Base-by-base conservation (phyloP, 2,888 invertebrate species). In the Formica aserva region DNA sequence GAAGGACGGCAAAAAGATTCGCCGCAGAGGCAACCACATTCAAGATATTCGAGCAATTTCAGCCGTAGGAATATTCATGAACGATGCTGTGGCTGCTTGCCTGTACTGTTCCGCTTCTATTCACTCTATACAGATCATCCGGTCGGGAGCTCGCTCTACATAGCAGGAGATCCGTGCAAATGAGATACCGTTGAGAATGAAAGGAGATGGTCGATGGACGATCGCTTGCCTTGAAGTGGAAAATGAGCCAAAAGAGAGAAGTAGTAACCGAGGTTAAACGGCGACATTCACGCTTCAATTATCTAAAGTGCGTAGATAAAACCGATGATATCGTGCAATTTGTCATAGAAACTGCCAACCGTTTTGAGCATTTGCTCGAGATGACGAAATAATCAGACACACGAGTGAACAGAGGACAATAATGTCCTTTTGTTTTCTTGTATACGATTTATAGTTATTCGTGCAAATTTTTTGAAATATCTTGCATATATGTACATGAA, bases 31-130 rank as follows among this genome's bases (percentile, higher is more conserved):
- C 87, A 85, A 89, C 83, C 89, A 86, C 90, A 89, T 91, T 88
- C 91, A 92, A 92, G 93, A 92, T 92, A 93, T 93, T 92, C 93
- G 88, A 91, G 91, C 91, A 93, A 94, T 94, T 94, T 91, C 87
- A 89, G 87, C 86, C 87, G 84, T 83, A 88, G 89, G 94, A 94
- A 94, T 94, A 94, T 94, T 94, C 94, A 94, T 93, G 94, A 94
- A 91, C 87, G 86, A 86, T 84, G 88, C 88, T 88, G 88, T 88
- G 89, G 88, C 60, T 32, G 57, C 83, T 52, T 84, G 83, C 84
- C 86, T 87, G 89, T 91, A 89, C 91, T 88, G 90, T 91, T 92
- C 88, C 88, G 90, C 91, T 91, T 91, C 91, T 89, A 92, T 92
- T 92, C 92, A 90, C 89, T 83, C 88, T 87, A 52, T 18, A 87